Conservation (phyloP, 1,140 invertebrate genomes). For the Tachypleus tridentatus region DNA sequence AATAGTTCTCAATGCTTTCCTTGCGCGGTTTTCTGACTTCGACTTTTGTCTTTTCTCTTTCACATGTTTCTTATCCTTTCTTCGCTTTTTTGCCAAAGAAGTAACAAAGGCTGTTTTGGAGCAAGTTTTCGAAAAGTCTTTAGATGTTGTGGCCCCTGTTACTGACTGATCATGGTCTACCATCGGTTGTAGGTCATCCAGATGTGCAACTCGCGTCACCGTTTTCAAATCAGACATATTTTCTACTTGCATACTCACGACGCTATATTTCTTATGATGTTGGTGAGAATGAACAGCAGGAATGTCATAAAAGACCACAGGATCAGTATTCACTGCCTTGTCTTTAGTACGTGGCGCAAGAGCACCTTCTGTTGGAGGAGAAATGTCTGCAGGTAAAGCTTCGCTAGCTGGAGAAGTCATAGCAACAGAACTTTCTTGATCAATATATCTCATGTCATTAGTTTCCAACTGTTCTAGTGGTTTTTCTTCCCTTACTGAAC, state of each 20-base stretch:
- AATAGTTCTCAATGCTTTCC: slow-evolving; percentile 95
- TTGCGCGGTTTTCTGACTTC: slow-evolving; percentile 91
- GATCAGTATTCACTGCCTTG: not conserved
- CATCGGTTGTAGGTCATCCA: slow-evolving; percentile 13
- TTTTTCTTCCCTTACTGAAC: not conserved
- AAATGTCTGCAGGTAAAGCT: not conserved
- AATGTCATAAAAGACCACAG: not conserved
- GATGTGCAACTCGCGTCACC: slow-evolving; percentile 11
- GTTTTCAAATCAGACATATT: slow-evolving; percentile 6
- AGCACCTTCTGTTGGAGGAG: not conserved
- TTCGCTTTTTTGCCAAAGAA: not conserved
- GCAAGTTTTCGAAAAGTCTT: not conserved
- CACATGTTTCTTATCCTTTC: slow-evolving; percentile 19
- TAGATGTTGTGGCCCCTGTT: not conserved
- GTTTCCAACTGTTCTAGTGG: not conserved
- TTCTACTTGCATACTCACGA: not conserved
- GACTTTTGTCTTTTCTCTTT: slow-evolving; percentile 71
- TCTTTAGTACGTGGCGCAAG: not conserved
- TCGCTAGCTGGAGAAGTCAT: not conserved
- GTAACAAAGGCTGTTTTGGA: slow-evolving; percentile 1
- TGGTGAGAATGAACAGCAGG: no score
- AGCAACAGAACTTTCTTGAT: not conserved
- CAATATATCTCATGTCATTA: slow-evolving; percentile 6
- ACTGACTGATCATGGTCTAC: slow-evolving; percentile 3
- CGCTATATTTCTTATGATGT: not conserved